Evolutionary conservation across 2,888 invertebrate species (phyloP), one percentile per base, ranked within the genome.

Genomic region (Agonopterix alstromeriana): DNA sequence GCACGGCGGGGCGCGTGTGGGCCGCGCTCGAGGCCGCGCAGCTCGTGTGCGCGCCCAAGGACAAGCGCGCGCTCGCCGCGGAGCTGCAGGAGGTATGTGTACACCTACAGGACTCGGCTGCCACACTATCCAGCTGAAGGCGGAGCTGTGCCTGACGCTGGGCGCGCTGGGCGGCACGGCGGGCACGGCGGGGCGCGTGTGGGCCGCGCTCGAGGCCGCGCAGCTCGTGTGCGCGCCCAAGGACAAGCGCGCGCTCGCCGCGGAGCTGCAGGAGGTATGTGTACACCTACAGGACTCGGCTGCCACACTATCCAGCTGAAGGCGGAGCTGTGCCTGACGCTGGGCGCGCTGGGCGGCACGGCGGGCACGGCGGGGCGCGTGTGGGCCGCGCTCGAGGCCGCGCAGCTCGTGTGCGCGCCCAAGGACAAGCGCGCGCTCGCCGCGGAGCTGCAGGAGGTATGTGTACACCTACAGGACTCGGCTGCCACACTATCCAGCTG

Each of bases 291-390:
- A 5, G 93, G 98, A 57, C 96, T 97, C 0, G 91, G n/a, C n/a
- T n/a, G n/a, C n/a, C n/a, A n/a, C n/a, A n/a, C n/a, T n/a, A n/a
- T 97, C 45, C 89, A 91, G 2, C 87, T 98, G 52, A 98, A 98
- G 86, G 94, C 96, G 0, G 93, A 95, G 66, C 86, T 98, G 47
- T 87, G 97, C n/a, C 70, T 17, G 3, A 3, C 17, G 3, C 17
- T 17, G 17, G n/a, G n/a, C n/a, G n/a, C n/a, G n/a, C n/a, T n/a
- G n/a, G n/a, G 17, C 17, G 17, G 14, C 14, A 14, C 14, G 14
- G n/a, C n/a, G n/a, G n/a, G n/a, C n/a, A 82, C 14, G 93, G 96
- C 0, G 83, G 98, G 47, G 93, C 95, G 0, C 94, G 96, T 1
- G 85, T 98, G 51, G 94, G 94, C n/a, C 92, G 91, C 61, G 91